These are phyloP conservation scores for Probosciger aterrimus DNA, from an alignment of 2,113 vertebrate genomes.

Conservation along the genomic window DNA sequence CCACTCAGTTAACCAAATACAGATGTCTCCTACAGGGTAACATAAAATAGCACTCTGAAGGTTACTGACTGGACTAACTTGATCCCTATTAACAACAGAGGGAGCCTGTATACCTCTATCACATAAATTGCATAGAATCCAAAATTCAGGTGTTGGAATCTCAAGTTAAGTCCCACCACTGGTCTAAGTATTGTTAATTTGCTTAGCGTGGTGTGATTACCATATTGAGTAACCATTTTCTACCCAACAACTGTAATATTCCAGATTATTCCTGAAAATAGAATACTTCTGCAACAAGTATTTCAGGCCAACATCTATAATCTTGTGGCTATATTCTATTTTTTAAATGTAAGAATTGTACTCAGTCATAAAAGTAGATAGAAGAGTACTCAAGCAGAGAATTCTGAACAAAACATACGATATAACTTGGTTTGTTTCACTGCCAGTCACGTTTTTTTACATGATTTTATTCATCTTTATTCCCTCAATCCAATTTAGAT, in stretches of 20 bases:
- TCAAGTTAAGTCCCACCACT: not conserved
- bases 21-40: not conserved
- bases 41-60: not conserved
- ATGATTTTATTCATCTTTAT: not conserved
- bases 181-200: not conserved
- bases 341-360: not conserved
- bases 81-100: not conserved
- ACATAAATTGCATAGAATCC: rapidly evolving
- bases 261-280: not conserved
- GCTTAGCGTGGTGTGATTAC: not conserved
- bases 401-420: not conserved
- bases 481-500: not conserved
- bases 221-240: not conserved
- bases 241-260: not conserved
- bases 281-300: not conserved
- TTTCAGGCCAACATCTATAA: not conserved
- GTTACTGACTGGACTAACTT: not conserved
- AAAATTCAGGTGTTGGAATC: not conserved
- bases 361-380: not conserved
- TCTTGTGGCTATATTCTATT: not conserved
- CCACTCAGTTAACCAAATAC: not conserved
- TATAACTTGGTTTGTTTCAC: not conserved
- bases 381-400: not conserved
- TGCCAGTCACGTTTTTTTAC: not conserved
- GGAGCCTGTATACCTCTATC: not conserved